phyloP scores from a whole-genome alignment of 2,888 invertebrate genomes.

The Neoascia interrupta region DNA sequence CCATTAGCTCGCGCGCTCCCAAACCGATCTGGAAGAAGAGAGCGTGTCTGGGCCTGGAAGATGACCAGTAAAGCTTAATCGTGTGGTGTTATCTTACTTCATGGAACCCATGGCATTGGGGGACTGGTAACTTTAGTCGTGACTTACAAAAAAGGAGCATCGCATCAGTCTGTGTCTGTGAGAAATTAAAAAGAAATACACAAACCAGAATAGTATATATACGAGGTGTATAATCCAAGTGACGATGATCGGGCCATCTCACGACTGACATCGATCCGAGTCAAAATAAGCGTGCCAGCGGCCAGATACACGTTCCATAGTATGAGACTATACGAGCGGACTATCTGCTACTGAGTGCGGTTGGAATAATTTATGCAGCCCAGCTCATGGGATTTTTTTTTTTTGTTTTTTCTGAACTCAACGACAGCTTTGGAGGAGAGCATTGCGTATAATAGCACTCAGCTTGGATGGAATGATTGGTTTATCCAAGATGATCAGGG shows the following conservation, averaged over 20 bases:
- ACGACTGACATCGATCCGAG: constrained; percentile 70
- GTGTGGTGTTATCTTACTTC: constrained; percentile 66
- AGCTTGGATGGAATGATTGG: constrained; percentile 57
- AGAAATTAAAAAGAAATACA: constrained; percentile 55
- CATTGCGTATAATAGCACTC: constrained; percentile 20
- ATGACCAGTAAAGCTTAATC: constrained; percentile 64
- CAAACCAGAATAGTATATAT: constrained; percentile 7
- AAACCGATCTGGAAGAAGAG: too few relatives aligned
- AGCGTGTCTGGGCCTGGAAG: not conserved
- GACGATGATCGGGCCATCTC: constrained; percentile 68
- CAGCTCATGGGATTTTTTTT: constrained; percentile 27
- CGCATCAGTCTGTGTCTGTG: constrained; percentile 41
- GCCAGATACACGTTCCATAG: constrained; percentile 47
- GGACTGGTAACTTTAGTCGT: constrained; percentile 40
- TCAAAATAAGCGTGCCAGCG: constrained; percentile 69
- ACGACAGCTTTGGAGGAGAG: constrained; percentile 34
- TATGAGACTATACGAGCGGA: not conserved
- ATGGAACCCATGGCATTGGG: constrained; percentile 45
- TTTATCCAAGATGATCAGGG: constrained; percentile 66
- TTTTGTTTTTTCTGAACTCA: constrained; percentile 1
- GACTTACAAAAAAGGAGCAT: constrained; percentile 44
- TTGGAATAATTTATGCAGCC: constrained; percentile 64
- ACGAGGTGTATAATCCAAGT: constrained; percentile 51
- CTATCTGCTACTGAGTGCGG: constrained; percentile 58
- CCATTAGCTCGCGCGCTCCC: constrained; percentile 51